Percentiles rank a stretch among this genome's conserved stretches.
Conservation (phyloP, 2,113 vertebrate species). For the Nesospiza acunhae region DNA sequence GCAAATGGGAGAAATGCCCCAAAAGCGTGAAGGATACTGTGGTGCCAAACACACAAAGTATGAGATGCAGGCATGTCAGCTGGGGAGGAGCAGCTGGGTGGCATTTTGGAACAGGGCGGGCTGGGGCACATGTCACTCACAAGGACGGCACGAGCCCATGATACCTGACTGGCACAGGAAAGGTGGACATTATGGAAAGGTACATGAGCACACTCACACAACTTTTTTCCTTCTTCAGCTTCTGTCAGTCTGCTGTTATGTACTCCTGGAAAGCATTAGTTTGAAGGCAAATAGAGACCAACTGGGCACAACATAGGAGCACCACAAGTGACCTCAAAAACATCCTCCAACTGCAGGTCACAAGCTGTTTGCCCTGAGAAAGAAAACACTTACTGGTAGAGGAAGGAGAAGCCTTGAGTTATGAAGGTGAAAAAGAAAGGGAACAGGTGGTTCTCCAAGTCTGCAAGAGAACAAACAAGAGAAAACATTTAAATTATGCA, state of each 20-base stretch:
- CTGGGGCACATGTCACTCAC: neutral
- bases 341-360: neutral
- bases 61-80: fast-evolving
- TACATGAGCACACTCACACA: neutral
- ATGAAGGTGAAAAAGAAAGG: neutral
- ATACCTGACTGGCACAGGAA: neutral
- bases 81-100: neutral
- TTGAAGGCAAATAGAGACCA: neutral
- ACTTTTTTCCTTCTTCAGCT: neutral
- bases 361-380: neutral
- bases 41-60: neutral
- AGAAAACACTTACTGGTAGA: neutral
- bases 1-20: neutral
- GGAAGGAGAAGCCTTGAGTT: neutral
- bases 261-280: neutral
- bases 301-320: neutral
- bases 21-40: neutral
- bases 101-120: neutral
- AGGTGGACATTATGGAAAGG: neutral
- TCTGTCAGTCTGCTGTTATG: neutral
- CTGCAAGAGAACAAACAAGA: neutral
- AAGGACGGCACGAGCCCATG: fast-evolving
- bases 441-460: neutral
- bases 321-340: neutral
- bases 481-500: neutral